Percentiles rank a stretch among this genome's conserved stretches.
Evolutionary conservation across 1,140 invertebrate genomes (phyloP).

Genomic region (Eumaeus atala): DNA sequence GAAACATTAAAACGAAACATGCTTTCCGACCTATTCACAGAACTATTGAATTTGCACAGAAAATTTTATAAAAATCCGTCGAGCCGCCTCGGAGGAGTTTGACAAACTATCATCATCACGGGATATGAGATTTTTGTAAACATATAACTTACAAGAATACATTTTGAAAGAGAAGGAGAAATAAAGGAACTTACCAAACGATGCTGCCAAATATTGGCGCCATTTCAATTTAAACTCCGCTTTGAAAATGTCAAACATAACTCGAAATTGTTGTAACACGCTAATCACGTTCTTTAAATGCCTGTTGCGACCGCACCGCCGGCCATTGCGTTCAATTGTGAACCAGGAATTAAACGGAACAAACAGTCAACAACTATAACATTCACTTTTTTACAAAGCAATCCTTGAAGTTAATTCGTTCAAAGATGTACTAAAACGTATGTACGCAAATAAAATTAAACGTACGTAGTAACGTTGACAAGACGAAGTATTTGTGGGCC

Average conservation of each 20-base stretch:
- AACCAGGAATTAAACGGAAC: conserved; percentile 22
- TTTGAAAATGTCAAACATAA: conserved; percentile 48
- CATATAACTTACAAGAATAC: not conserved
- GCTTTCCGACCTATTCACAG: too few species aligned
- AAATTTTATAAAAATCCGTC: too few species aligned
- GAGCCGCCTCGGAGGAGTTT: too few species aligned
- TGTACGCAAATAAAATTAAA: conserved; percentile 28
- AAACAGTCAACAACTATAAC: conserved; percentile 36
- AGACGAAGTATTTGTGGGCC: too few species aligned
- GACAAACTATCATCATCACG: too few species aligned
- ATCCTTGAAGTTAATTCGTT: conserved; percentile 12
- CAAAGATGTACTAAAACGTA: conserved; percentile 13
- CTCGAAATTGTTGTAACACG: conserved; percentile 22
- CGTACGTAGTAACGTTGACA: too few species aligned
- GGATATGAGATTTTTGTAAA: too few species aligned
- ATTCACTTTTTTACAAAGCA: conserved; percentile 32
- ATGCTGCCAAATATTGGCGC: conserved; percentile 65
- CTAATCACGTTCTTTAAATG: not conserved
- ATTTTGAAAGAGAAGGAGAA: conserved; percentile 9
- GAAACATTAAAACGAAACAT: too few species aligned
- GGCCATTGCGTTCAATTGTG: conserved; percentile 46
- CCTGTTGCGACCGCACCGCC: conserved; percentile 33
- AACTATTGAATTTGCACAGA: too few species aligned
- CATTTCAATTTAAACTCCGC: conserved; percentile 55
- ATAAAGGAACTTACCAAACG: conserved; percentile 47